phyloP scores from a whole-genome alignment of 2,888 invertebrate species.

The Cactoblastis cactorum region DNA sequence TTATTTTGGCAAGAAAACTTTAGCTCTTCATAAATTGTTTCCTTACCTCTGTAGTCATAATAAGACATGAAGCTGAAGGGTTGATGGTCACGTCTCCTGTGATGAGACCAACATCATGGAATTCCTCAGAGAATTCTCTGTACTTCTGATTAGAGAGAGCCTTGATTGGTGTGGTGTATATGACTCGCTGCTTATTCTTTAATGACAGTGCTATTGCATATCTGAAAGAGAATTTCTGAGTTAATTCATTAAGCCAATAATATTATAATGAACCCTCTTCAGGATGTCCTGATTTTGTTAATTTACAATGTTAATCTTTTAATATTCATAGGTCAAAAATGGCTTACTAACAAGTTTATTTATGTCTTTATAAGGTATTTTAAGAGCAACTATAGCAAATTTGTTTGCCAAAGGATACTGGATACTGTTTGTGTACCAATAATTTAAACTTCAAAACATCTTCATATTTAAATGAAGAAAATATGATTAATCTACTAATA shows the following conservation, averaged over 20 bases:
- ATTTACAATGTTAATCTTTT: too few relatives aligned
- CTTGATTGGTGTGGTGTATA: conserved; percentile 99
- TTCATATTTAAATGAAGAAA: too few relatives aligned
- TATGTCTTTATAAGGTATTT: too few relatives aligned
- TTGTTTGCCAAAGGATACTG: too few relatives aligned
- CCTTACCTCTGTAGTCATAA: conserved; percentile 99
- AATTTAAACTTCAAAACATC: too few relatives aligned
- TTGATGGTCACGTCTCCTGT: conserved; percentile 99
- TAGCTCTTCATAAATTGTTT: too few relatives aligned
- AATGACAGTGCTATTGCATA: conserved; percentile 98
- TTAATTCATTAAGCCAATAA: neutral
- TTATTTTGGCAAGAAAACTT: too few relatives aligned
- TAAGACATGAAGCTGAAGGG: conserved; percentile 97
- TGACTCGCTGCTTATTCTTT: conserved; percentile 96
- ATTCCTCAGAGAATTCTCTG: conserved; percentile 97
- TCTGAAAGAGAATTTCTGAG: conserved; percentile 51
- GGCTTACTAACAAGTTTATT: too few relatives aligned
- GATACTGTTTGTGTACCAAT: too few relatives aligned
- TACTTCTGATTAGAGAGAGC: conserved; percentile 99
- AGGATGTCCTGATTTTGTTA: neutral
- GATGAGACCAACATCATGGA: conserved; percentile 97
- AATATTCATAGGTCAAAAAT: too few relatives aligned
- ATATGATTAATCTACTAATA: too few relatives aligned
- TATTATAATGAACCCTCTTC: neutral
- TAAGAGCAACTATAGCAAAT: too few relatives aligned